A percentile compares a stretch with the other conserved stretches of the same genome.
Conservation (phyloP, 2,113 vertebrate genomes). For the Aldabrachelys gigantea region DNA sequence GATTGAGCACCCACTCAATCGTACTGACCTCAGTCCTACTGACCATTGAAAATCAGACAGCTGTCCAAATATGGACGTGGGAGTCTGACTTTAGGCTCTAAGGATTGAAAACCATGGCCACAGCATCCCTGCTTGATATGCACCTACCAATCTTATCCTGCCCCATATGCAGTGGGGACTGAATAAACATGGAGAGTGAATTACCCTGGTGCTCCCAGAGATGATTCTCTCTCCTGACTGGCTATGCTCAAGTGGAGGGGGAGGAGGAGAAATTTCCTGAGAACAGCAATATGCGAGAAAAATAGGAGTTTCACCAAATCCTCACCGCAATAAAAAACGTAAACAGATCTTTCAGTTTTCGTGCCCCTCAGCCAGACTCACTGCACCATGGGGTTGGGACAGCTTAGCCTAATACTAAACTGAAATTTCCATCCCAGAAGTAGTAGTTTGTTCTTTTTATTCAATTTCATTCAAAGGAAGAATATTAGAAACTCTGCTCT, state of each 20-base stretch:
- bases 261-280: neutral
- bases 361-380: accelerated
- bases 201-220: accelerated
- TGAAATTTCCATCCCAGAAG: neutral
- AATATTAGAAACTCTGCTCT: conserved; percentile 79
- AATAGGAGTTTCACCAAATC: accelerated
- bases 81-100: no score
- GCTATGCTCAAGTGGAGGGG: neutral
- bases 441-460: conserved; percentile 31
- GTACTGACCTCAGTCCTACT: no score
- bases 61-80: no score
- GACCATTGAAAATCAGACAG: no score
- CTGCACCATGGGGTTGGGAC: neutral
- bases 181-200: neutral
- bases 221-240: neutral
- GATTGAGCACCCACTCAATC: no score
- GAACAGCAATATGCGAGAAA: neutral
- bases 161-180: neutral
- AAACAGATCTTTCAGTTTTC: neutral
- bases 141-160: no score
- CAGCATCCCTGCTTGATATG: no score
- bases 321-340: neutral
- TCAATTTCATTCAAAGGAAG: conserved; percentile 21
- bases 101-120: no score
- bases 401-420: neutral